Base-by-base conservation (phyloP, 2,888 invertebrate genomes). In the Lasius fuliginosus region DNA sequence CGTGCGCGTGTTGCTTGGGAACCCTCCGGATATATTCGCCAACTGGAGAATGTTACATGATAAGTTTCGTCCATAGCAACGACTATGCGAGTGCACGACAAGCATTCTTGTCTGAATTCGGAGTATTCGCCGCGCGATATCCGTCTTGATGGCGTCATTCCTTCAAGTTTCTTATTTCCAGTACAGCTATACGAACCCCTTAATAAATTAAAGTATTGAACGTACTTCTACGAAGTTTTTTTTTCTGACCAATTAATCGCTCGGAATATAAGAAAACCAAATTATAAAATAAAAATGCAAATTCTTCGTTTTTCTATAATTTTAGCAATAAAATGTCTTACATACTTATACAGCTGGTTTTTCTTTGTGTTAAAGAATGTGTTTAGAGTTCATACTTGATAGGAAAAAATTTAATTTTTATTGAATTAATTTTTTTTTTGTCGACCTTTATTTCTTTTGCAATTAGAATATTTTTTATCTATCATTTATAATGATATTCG, bases 1-100 rank as follows among this genome's bases (percentile, higher is more conserved):
- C 5, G 58, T 15, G 36, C 56, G 40, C 46, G 15, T 4, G 49
- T 23, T 49, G 69, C 53, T 30, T 49, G 46, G 23, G 36, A 46
- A 30, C 12, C n/a, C 60, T 71, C 33, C 60, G 36, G 33, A 46
- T 68, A 79, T 79, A 71, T 79, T 79, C 36, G 79, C 58, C 60
- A 33, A 11, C 33, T 60, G 53, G 49, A 30, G 53, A 79, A 79
- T 79, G 79, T 79, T 69, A 60, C 33, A 23, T 60, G 71, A 79
- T 79, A 58, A 46, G 33, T 36, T 79, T 60, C 36, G 71, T 46
- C 46, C 60, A 60, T 46, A 68, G 56, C 15, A 42, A 40, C 53
- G 36, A n/a, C n/a, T n/a, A 23, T 42, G 49, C 46, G 27, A 73
- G 56, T 40, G 30, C 18, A 6, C 40, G 53, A 53, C n/a, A n/a